Evolutionary conservation across 2,888 invertebrate species (phyloP).

Genomic region (Platypus cylindrus): DNA sequence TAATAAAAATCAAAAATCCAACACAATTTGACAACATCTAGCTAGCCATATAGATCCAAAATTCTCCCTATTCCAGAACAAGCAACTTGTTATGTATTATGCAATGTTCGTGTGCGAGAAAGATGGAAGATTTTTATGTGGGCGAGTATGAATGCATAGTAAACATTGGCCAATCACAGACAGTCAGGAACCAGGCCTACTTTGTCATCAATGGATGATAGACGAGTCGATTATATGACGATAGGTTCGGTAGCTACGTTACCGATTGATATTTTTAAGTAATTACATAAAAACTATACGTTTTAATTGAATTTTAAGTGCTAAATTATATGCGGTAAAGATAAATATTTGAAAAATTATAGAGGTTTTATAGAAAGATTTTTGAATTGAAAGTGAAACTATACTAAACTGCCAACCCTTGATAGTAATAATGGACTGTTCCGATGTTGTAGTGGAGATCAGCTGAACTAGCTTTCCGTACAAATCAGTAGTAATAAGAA

Average conservation of each 20-base stretch:
- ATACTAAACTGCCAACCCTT: conserved; percentile 19
- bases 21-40: too few relatives aligned
- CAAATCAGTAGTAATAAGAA: conserved; percentile 37
- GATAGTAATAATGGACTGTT: conserved; percentile 32
- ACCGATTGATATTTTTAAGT: conserved; percentile 1
- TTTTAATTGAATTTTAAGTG: not conserved
- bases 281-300: too few relatives aligned
- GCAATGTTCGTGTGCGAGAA: conserved; percentile 30
- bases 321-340: too few relatives aligned
- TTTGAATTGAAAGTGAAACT: not conserved
- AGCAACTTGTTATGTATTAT: conserved; percentile 21
- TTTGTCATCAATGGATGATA: conserved; percentile 61
- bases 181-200: conserved; percentile 47
- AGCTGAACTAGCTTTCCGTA: conserved; percentile 35
- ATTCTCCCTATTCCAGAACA: conserved; percentile 8
- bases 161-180: conserved; percentile 45
- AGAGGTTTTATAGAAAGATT: not conserved
- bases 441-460: conserved; percentile 33
- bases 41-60: too few relatives aligned
- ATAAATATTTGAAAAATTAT: too few relatives aligned
- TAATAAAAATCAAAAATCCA: too few relatives aligned
- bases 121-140: conserved; percentile 22
- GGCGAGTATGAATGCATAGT: conserved; percentile 32
- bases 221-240: conserved; percentile 43
- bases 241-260: conserved; percentile 23